Evolutionary conservation across 2,888 invertebrate genomes (phyloP).

Genomic region (Lasioglossum vierecki): DNA sequence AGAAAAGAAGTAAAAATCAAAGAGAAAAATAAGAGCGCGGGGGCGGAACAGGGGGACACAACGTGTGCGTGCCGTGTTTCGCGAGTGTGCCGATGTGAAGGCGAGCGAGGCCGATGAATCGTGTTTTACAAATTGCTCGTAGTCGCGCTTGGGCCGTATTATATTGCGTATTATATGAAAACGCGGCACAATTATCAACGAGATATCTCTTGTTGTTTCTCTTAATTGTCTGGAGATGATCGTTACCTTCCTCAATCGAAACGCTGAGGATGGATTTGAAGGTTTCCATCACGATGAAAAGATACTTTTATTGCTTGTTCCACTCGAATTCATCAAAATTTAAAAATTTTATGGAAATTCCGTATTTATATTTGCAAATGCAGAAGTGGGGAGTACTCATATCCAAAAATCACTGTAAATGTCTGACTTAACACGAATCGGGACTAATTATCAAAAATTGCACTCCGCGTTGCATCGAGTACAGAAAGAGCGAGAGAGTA

Average conservation of each 20-base stretch:
- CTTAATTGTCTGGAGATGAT: constrained; percentile 1
- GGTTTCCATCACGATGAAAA: too few species aligned
- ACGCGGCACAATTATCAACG: not conserved
- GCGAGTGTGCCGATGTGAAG: constrained; percentile 9
- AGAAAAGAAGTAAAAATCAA: not conserved
- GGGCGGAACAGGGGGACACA: constrained; percentile 13
- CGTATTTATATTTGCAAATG: too few species aligned
- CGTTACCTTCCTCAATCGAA: not conserved
- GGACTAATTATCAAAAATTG: not conserved
- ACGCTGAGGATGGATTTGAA: not conserved
- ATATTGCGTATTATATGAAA: constrained; percentile 24
- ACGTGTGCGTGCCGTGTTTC: not conserved
- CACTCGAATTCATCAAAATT: too few species aligned
- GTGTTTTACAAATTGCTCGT: constrained; percentile 53
- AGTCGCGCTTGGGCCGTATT: constrained; percentile 7
- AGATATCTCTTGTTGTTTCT: not conserved
- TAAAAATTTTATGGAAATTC: too few species aligned
- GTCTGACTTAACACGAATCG: too few species aligned
- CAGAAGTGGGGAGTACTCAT: too few species aligned
- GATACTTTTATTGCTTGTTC: too few species aligned
- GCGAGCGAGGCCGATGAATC: constrained; percentile 37
- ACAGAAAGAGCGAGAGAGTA: not conserved
- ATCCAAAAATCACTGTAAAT: too few species aligned
- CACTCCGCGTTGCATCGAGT: not conserved
- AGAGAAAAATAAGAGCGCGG: not conserved